These are phyloP conservation scores for Phyllostomus discolor DNA, from an alignment of 2,113 vertebrate genomes.

Conservation along the genomic window DNA sequence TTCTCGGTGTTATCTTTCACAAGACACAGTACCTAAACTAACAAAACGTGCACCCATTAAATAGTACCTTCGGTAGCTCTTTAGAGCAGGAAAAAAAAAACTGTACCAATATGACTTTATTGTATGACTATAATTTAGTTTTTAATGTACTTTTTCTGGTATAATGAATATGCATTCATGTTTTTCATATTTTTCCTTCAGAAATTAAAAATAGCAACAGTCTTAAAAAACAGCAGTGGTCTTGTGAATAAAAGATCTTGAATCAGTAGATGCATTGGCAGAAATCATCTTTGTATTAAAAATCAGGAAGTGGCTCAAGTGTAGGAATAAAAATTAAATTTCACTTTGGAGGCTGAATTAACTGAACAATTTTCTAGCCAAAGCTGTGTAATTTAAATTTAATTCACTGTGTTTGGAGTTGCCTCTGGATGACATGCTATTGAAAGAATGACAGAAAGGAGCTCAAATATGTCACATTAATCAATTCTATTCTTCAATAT, in stretches of 20 bases:
- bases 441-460: slow-evolving; percentile 81
- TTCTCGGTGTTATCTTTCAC: not conserved
- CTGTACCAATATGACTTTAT: not conserved
- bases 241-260: slow-evolving; percentile 42
- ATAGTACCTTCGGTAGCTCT: not conserved
- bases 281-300: slow-evolving; percentile 66
- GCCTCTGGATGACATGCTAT: slow-evolving; percentile 79
- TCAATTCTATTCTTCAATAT: slow-evolving; percentile 82
- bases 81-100: not conserved
- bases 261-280: slow-evolving; percentile 49
- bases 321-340: slow-evolving; percentile 64
- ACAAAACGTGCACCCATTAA: not conserved
- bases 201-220: not conserved
- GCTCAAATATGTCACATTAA: slow-evolving; percentile 83
- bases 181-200: not conserved
- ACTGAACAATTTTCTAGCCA: slow-evolving; percentile 72
- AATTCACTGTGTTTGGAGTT: slow-evolving; percentile 78
- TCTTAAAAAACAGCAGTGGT: not conserved
- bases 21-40: not conserved
- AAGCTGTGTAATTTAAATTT: slow-evolving; percentile 73
- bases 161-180: not conserved
- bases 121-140: not conserved
- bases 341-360: slow-evolving; percentile 62
- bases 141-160: not conserved
- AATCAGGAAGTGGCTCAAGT: slow-evolving; percentile 57